Conservation (phyloP, 2,797 vertebrate genomes). For the Forpus xanthops region DNA sequence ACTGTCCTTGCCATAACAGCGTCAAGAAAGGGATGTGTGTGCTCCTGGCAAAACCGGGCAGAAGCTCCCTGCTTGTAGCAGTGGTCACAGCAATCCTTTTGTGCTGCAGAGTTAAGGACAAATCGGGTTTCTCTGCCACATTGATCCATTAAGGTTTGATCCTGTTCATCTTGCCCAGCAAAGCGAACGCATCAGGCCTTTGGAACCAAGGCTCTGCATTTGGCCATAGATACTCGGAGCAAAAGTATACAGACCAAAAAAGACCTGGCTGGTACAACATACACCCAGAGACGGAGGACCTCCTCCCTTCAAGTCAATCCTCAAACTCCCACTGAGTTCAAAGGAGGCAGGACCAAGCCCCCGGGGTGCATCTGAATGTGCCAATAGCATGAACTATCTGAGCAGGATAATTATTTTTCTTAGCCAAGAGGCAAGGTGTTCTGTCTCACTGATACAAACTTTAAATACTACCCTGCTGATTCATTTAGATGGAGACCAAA, state of each 20-base stretch:
- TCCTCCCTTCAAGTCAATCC: neutral
- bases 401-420: slow-evolving; percentile 67
- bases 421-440: slow-evolving; percentile 67
- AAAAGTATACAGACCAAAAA: neutral
- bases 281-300: neutral
- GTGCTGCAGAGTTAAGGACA: neutral
- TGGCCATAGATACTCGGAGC: neutral
- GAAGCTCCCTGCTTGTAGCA: neutral
- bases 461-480: slow-evolving; percentile 50
- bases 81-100: neutral
- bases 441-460: slow-evolving; percentile 53
- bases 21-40: neutral
- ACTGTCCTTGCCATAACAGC: neutral
- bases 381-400: slow-evolving; percentile 51
- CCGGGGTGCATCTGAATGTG: slow-evolving; percentile 4
- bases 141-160: neutral
- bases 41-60: neutral
- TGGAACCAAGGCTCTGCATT: neutral
- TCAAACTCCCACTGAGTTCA: slow-evolving; percentile 52
- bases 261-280: neutral
- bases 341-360: slow-evolving; percentile 39
- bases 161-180: neutral
- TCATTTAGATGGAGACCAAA: slow-evolving; percentile 46
- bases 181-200: neutral
- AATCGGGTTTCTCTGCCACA: neutral